Evolutionary conservation across 2,888 invertebrate species (phyloP), one percentile per base, ranked within the genome.

Genomic region (Thumatha senex): DNA sequence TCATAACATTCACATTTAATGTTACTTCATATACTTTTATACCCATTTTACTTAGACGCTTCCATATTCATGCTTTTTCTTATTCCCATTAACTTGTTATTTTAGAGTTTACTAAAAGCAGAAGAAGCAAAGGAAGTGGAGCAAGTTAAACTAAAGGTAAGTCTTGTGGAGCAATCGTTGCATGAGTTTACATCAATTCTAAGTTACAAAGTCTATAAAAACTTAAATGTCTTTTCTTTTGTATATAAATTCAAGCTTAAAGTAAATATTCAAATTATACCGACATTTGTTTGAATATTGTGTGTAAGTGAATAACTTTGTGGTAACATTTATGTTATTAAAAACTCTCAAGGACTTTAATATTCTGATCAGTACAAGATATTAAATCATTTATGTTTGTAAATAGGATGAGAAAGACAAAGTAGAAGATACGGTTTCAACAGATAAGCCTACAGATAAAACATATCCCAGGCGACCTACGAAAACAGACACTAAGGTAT

Each of bases 111-210:
- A 66, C 72, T 89, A 66, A 85, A 88, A 69, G 80, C 85, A 72
- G 79, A 83, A 47, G 84, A 87, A 76, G 67, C 68, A 51, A 72
- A 68, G 49, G 76, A 84, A 74, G 49, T 90, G 57, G 86, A 78
- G 40, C 72, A 87, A 76, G 71, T 91, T 43, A 90, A 90, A 75
- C 73, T 91, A 1, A 91, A 90, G 89, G 91, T 91, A 85, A 89
- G 89, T 76, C 67, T 30, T 11, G 52, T 46, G 24, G 52, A 36
- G 1, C 40, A 52, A 35, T 59, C 38, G 12, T 42, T 56, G 58
- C 59, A 59, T 71, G 80, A 70, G 70, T 49, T 48, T 54, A 58
- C 51, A 55, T 40, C 43, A 44, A 48, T 45, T 51, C 52, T 47
- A 43, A 53, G 45, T 40, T 61, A 48, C 39, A 48, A 49, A 50